phyloP scores from a whole-genome alignment of 2,797 vertebrate species.

The Myotis vivesi region DNA sequence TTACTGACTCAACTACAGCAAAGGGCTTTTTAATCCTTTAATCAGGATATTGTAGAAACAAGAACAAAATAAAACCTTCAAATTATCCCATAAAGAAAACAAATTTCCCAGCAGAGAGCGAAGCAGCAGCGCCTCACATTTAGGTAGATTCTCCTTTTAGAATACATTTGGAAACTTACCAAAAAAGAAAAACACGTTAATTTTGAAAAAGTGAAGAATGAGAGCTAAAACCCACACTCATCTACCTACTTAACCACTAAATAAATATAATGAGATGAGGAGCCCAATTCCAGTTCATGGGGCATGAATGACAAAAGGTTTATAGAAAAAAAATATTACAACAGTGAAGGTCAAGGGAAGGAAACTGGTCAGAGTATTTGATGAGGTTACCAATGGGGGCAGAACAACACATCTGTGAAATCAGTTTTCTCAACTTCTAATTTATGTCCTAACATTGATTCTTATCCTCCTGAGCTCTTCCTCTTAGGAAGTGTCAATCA shows the following conservation, averaged over 20 bases:
- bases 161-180: not conserved
- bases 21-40: constrained; percentile 62
- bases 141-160: not conserved
- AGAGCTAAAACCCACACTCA: not conserved
- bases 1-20: not conserved
- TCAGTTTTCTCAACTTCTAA: constrained; percentile 36
- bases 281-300: not conserved
- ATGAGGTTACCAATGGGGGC: not conserved
- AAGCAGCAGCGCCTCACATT: not conserved
- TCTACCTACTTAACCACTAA: not conserved
- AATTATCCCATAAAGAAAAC: constrained; percentile 13
- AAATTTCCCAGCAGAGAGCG: not conserved
- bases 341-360: not conserved
- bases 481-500: not conserved
- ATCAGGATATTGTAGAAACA: constrained; percentile 49
- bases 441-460: constrained; percentile 8
- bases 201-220: constrained; percentile 29
- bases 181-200: constrained; percentile 32
- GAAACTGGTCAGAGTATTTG: not conserved
- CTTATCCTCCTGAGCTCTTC: not conserved
- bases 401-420: constrained; percentile 13
- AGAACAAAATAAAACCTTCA: constrained; percentile 56
- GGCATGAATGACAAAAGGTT: not conserved
- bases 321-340: not conserved
- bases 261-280: not conserved